A percentile compares a stretch with the other conserved stretches of the same genome.
phyloP scores from a whole-genome alignment of 2,113 vertebrate genomes.

The Acanthisitta chloris region DNA sequence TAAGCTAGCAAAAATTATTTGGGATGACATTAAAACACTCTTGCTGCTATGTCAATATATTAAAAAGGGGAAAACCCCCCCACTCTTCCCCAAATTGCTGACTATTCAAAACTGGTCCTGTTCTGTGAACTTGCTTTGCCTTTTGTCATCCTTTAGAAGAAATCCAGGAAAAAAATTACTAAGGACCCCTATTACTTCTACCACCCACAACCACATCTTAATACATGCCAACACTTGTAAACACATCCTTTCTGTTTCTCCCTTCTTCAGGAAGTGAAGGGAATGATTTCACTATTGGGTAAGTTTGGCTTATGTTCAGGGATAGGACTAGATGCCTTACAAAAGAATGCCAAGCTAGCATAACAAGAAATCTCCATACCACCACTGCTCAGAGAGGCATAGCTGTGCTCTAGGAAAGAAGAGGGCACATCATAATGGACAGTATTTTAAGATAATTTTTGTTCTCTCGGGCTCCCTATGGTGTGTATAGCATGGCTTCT shows the following conservation, averaged over 20 bases:
- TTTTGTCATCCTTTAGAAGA: not conserved
- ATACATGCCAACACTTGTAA: not conserved
- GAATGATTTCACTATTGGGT: not conserved
- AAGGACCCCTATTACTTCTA: not conserved
- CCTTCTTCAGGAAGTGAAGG: not conserved
- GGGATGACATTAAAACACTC: not conserved
- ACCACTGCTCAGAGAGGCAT: not conserved
- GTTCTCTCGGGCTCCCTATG: not conserved
- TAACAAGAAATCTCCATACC: not conserved
- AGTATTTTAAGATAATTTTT: not conserved
- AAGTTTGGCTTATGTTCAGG: not conserved
- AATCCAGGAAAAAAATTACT: not conserved
- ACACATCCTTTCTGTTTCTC: not conserved
- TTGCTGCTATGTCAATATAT: not conserved
- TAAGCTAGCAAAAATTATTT: not conserved
- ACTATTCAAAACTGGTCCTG: not conserved
- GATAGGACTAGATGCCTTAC: not conserved
- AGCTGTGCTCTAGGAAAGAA: not conserved
- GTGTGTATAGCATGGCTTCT: not conserved
- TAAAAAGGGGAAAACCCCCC: rapidly evolving
- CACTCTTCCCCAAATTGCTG: not conserved
- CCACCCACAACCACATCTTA: not conserved
- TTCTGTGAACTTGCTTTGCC: not conserved
- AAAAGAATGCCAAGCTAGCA: not conserved
- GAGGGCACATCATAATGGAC: not conserved